Percentiles rank a stretch among this genome's conserved stretches.
Conservation (phyloP, 2,888 invertebrate genomes). For the Caprella mutica region DNA sequence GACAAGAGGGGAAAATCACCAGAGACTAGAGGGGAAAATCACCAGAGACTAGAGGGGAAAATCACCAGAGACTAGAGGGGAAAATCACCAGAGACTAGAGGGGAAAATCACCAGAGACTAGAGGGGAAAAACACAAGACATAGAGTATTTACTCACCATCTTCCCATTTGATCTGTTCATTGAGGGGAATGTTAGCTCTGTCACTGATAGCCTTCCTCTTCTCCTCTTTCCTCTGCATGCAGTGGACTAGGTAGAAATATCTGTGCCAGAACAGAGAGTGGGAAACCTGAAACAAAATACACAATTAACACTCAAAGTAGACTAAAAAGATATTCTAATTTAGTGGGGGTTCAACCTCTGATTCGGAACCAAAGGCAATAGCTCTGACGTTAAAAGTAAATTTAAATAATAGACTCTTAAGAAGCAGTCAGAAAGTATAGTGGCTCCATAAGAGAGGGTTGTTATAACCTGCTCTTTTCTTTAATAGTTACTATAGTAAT, state of each 20-base stretch:
- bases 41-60: too few species aligned
- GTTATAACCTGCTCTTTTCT: background rate
- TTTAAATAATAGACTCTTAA: background rate
- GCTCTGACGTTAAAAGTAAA: background rate
- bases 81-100: too few species aligned
- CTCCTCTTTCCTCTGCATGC: constrained; percentile 60
- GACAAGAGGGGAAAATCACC: too few species aligned
- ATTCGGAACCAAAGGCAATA: too few species aligned
- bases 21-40: too few species aligned
- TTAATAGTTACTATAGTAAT: background rate
- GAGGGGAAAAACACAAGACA: too few species aligned
- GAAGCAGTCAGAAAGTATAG: too few species aligned
- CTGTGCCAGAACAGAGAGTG: constrained; percentile 68
- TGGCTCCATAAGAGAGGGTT: background rate
- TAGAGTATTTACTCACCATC: too few species aligned
- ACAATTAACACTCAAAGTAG: background rate
- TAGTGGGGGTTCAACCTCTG: background rate
- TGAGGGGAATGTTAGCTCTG: constrained; percentile 45
- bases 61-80: too few species aligned
- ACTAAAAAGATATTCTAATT: background rate
- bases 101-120: too few species aligned
- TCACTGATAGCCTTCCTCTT: constrained; percentile 52
- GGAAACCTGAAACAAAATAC: constrained; percentile 46
- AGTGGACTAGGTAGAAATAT: constrained; percentile 68
- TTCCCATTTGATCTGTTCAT: too few species aligned